Base-by-base conservation (phyloP, 2,113 vertebrate species). In the Lasiurus borealis region DNA sequence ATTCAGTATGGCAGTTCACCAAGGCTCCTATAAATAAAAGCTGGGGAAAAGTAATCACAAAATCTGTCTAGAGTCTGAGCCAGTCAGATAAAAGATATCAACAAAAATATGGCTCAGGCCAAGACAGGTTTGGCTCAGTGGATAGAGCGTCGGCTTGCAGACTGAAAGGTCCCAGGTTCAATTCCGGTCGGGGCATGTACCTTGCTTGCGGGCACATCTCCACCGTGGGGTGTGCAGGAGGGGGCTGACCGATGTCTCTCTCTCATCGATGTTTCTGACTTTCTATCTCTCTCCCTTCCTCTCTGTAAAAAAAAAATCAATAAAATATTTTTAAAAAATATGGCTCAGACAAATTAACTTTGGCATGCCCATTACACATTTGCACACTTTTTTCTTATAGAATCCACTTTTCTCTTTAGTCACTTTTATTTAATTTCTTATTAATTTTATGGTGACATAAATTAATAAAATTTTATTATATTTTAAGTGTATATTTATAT, bases 1-100 rank as follows among this genome's bases (percentile, higher is more conserved):
- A 93, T 92, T 86, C 90, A 95, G 25, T n/a, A 57, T 84, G 68
- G 59, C 84, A 90, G 68, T 72, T 84, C 57, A 92, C 87, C 75
- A 88, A 92, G 46, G 71, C 5, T 46, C 73, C 84, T 52, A 94
- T 91, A 88, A 96, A 95, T 95, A 95, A 93, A 62, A 25, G 0
- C 46, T 64, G 19, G 29, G 15, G 25, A 0, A 89, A 91, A 91
- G 82, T 80, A 57, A 95, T 89, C 52, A 57, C 13, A 87, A 89
- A 80, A 66, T 7, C 29, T 87, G 64, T 71, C 13, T 34, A 13
- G 78, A 71, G 40, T 78, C 36, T 50, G 18, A 91, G 9, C 6
- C 83, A 36, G n/a, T 14, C 29, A 77, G 72, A 84, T 23, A 75
- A 52, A 16, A 80, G 54, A 81, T 85, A 89, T 85, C 44, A 84